A percentile compares a stretch with the other conserved stretches of the same genome.
Evolutionary conservation across 2,888 invertebrate species (phyloP).

Genomic region (Neoitamus cyanurus): DNA sequence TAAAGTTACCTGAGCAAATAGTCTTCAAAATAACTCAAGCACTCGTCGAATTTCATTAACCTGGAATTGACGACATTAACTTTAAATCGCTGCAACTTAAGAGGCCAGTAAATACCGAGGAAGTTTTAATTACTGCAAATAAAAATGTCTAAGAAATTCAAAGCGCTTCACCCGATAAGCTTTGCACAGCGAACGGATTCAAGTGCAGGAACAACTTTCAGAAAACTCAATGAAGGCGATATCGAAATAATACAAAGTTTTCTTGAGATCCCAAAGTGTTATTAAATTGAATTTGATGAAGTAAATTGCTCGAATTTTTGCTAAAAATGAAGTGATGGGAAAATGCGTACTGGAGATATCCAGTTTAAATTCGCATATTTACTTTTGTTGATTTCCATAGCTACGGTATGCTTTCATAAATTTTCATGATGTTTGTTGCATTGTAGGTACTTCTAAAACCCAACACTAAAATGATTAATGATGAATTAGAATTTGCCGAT

Average conservation of each 20-base stretch:
- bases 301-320: not conserved
- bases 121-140: conserved; percentile 18
- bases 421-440: no score
- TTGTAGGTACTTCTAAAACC: no score
- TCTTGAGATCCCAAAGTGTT: not conserved
- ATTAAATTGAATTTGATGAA: not conserved
- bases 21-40: not conserved
- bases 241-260: not conserved
- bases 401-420: no score
- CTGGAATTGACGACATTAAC: not conserved
- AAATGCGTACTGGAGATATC: no score
- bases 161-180: not conserved
- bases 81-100: not conserved
- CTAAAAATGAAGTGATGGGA: not conserved
- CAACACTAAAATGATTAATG: no score
- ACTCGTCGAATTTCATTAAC: conserved; percentile 15
- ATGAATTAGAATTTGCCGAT: no score
- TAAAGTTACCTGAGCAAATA: not conserved
- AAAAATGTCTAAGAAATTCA: not conserved
- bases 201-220: not conserved
- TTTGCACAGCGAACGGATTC: not conserved
- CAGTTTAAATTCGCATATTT: no score
- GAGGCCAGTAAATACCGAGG: not conserved
- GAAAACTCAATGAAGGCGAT: not conserved
- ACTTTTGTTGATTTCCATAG: no score